Percentiles rank a stretch among this genome's conserved stretches.
These are phyloP conservation scores for Phylloscopus trochiloides DNA, from an alignment of 2,113 vertebrate species.

Conservation along the genomic window DNA sequence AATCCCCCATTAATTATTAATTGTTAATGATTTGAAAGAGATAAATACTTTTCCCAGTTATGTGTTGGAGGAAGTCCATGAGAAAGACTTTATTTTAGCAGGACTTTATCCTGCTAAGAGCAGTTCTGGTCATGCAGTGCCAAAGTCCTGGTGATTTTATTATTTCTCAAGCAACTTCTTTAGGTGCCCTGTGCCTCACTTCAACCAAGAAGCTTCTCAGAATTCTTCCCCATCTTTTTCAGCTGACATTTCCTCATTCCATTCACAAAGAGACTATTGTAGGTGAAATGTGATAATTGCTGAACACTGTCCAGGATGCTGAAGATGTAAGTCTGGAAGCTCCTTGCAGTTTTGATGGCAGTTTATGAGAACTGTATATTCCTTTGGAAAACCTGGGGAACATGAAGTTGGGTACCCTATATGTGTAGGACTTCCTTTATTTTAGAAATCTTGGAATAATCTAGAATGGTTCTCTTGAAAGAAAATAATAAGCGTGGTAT, in stretches of 20 bases:
- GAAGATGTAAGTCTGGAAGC: background rate
- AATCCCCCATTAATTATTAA: background rate
- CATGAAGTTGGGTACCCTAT: background rate
- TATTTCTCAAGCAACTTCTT: background rate
- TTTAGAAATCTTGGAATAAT: background rate
- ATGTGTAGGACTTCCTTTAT: background rate
- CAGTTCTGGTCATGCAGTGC: background rate
- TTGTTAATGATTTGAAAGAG: background rate
- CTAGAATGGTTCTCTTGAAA: background rate
- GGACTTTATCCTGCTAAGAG: background rate
- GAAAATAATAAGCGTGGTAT: background rate
- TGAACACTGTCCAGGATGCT: background rate
- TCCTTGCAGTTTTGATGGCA: background rate
- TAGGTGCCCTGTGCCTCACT: background rate
- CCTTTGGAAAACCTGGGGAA: background rate
- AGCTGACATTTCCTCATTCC: background rate
- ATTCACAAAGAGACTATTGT: background rate
- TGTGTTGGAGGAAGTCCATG: fast-evolving
- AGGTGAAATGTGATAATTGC: background rate
- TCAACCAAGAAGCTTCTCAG: background rate
- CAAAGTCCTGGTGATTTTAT: background rate
- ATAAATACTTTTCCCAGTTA: background rate
- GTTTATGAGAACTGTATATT: background rate
- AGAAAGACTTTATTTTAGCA: background rate
- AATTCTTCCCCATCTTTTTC: background rate